Evolutionary conservation across 1,140 invertebrate species (phyloP).

Genomic region (Zeugodacus cucurbitae): DNA sequence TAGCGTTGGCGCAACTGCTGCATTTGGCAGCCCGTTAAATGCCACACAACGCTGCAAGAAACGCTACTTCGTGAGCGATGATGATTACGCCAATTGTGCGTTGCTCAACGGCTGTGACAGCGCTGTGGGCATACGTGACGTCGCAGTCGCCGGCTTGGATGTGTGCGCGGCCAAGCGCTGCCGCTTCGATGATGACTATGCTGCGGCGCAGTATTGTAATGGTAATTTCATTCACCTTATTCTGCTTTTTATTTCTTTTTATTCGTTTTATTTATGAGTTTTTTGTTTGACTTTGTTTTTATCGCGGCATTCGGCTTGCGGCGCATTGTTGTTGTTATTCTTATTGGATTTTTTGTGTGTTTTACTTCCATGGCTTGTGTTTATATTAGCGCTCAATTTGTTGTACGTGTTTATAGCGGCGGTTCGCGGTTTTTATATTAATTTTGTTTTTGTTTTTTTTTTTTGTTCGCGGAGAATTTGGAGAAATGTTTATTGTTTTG

Average conservation of each 20-base stretch:
- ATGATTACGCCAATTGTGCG: slow-evolving; percentile 29
- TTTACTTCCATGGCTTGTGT: not conserved
- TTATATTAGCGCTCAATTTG: not conserved
- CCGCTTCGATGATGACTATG: slow-evolving; percentile 59
- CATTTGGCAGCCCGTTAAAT: not conserved
- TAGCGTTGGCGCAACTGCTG: slow-evolving; percentile 25
- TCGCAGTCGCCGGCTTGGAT: slow-evolving; percentile 40
- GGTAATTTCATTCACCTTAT: slow-evolving; percentile 49
- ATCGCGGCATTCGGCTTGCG: not conserved
- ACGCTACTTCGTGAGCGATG: slow-evolving; percentile 48
- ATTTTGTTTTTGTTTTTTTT: not conserved
- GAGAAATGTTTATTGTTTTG: not conserved
- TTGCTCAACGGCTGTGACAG: not conserved
- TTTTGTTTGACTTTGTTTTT: not conserved
- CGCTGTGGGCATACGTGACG: slow-evolving; percentile 23
- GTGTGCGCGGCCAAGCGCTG: slow-evolving; percentile 57
- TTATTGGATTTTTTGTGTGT: not conserved
- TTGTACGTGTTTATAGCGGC: not conserved
- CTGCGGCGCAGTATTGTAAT: slow-evolving; percentile 62
- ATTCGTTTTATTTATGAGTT: not conserved
- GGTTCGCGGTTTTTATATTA: not conserved
- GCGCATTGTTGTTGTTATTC: not conserved
- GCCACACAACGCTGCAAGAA: slow-evolving; percentile 55
- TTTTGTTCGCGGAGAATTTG: not conserved
- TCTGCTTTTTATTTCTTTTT: not conserved